Evolutionary conservation across 2,113 vertebrate species (phyloP).

Genomic region (Megaptera novaeangliae): DNA sequence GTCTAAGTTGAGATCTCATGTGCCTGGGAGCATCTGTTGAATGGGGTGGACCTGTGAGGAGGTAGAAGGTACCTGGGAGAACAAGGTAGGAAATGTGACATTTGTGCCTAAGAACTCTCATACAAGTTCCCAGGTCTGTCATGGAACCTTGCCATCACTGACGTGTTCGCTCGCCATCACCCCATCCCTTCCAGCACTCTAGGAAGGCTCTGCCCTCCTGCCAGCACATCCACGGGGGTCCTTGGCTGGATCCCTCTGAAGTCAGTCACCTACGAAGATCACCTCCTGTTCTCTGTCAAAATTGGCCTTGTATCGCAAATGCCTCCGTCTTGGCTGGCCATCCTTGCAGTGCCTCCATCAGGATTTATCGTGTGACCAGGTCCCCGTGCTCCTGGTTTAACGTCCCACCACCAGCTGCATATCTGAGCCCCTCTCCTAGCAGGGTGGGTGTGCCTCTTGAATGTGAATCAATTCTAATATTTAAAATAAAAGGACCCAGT

Average conservation of each 20-base stretch:
- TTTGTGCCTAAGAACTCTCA: background rate
- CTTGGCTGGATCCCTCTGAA: constrained; percentile 10
- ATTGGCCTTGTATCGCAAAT: background rate
- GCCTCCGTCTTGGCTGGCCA: background rate
- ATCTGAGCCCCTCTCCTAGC: background rate
- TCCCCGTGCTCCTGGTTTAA: background rate
- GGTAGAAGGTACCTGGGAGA: background rate
- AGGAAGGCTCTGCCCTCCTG: constrained; percentile 22
- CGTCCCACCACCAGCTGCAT: background rate
- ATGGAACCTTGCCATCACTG: background rate
- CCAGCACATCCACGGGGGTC: background rate
- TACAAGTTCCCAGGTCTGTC: background rate
- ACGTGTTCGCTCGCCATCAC: background rate
- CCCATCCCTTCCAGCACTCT: background rate
- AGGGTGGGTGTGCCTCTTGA: background rate
- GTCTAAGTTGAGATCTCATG: background rate
- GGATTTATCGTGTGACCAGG: background rate
- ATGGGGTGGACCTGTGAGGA: background rate
- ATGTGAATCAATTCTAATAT: constrained; percentile 23
- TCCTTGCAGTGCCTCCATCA: background rate
- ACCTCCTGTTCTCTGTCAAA: constrained; percentile 57
- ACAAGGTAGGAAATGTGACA: background rate
- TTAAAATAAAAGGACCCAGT: background rate
- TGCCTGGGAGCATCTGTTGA: background rate
- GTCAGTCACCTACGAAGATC: constrained; percentile 35